Base-by-base conservation (phyloP, 1,140 invertebrate species). In the Eufriesea mexicana region DNA sequence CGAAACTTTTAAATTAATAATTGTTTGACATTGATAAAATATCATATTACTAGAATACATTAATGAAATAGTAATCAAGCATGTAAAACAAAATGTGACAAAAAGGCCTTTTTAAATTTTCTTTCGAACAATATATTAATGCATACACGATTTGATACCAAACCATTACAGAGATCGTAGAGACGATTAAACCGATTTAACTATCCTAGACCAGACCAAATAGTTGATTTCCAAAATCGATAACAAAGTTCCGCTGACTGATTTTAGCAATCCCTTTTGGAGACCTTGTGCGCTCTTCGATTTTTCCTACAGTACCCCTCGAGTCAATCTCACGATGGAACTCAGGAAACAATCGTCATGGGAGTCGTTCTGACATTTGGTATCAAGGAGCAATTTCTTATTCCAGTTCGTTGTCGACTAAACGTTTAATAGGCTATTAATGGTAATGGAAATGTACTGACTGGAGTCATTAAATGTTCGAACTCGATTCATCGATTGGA, bases 151-250 rank as follows among this genome's bases (percentile, higher is more conserved):
- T n/a, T n/a, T n/a, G n/a, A n/a, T n/a, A n/a, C n/a, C 72, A 73
- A 68, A 66, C 68, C 64, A 45, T 75, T 55, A 47, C 49, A 86
- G 86, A 75, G 81, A 81, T 81, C 84, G 77, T 66, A 54, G 66
- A 80, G 57, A 62, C 42, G 45, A 45, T 42, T 87, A 87, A 88
- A 73, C 83, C 86, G 86, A 88, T 88, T 87, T 87, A 84, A 59
- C 54, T 74, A 72, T 62, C 68, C 71, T 64, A 64, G 80, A 62
- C 51, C 68, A 25, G 57, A 62, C 45, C 75, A 86, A 62, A 67
- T 61, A 83, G 86, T 87, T 88, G 81, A 87, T 87, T 88, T 81
- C 62, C 73, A 81, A 88, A 87, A 88, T 84, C 83, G 61, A 81
- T 87, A 47, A 68, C 45, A 20, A 73, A 82, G 73, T 82, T 68